Base-by-base conservation (phyloP, 2,113 vertebrate genomes). In the Rhea pennata region DNA sequence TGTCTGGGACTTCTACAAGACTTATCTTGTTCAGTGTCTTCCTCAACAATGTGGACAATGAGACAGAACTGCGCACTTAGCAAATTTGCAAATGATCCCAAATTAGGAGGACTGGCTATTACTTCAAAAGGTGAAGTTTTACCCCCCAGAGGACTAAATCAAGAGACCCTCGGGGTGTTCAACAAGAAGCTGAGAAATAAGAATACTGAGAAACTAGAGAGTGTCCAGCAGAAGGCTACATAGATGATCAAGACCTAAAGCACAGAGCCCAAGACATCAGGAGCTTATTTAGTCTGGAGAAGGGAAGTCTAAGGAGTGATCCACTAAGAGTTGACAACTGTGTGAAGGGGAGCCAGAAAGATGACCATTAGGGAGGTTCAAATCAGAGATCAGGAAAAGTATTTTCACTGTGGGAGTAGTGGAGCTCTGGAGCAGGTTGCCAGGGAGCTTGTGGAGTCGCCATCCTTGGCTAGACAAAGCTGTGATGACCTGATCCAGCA, bases 21-120 rank as follows among this genome's bases (percentile, higher is more conserved):
- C 36, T 86, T 66, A 27, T 5, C 51, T 4, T 91, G 36, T 40
- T 31, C 44, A 8, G 2, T 53, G 39, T 24, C 50, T 50, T 83
- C 59, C 33, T 50, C 29, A 81, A 21, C 11, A 81, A 56, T 5
- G 14, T 1, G 3, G 24, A 66, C 0, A 0, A 75, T 20, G 29
- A 80, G 56, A 46, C 42, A 93, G 40, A 86, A 59, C 7, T 50
- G 23, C 15, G 67, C 6, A 21, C 73, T 84, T 16, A 58, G 54
- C 15, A 58, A 58, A 58, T 58, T 15, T 95, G 56, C 56, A 89
- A 78, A 77, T 70, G 29, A 66, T 58, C 19, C 44, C n/a, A 44
- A 51, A 36, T 67, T 67, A 53, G 15, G 36, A 23, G 36, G 36
- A 78, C 50, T 62, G 46, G 20, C 27, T 88, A 39, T 8, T 73